Evolutionary conservation across 2,113 vertebrate genomes (phyloP).

Genomic region (Channa maculata): DNA sequence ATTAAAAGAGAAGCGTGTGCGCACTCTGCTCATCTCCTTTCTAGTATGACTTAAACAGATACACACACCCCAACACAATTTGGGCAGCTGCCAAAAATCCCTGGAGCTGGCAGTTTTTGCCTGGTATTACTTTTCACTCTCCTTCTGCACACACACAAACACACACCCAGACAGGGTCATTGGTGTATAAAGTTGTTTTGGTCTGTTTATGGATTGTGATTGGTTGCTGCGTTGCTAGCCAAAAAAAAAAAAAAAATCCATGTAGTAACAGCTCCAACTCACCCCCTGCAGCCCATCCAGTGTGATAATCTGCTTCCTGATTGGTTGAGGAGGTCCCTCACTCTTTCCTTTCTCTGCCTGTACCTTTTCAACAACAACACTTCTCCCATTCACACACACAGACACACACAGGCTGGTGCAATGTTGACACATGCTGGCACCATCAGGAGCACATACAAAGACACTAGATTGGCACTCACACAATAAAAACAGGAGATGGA

Average conservation of each 20-base stretch:
- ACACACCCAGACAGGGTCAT: conserved; percentile 65
- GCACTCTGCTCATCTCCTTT: conserved; percentile 61
- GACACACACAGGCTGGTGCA: conserved; percentile 39
- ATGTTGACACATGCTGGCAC: conserved; percentile 62
- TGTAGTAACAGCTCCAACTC: conserved; percentile 74
- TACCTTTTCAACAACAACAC: conserved; percentile 60
- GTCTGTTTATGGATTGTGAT: conserved; percentile 79
- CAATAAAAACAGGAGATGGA: conserved; percentile 9
- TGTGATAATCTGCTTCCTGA: conserved; percentile 71
- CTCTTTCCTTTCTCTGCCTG: conserved; percentile 56
- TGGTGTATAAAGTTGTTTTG: conserved; percentile 84
- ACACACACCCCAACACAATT: conserved; percentile 43
- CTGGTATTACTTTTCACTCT: conserved; percentile 58
- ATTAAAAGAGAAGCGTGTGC: conserved; percentile 75
- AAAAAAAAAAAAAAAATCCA: conserved; percentile 56
- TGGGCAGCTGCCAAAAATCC: conserved; percentile 76
- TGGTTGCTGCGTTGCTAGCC: conserved; percentile 84
- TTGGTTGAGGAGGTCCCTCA: conserved; percentile 79
- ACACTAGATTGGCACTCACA: conserved; percentile 42
- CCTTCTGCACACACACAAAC: conserved; percentile 34
- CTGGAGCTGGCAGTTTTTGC: conserved; percentile 70
- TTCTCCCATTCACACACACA: conserved; percentile 57
- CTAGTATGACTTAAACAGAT: conserved; percentile 45
- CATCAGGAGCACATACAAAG: conserved; percentile 40
- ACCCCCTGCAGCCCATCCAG: conserved; percentile 29